Evolutionary conservation across 2,113 vertebrate genomes (phyloP).

Genomic region (Macrotus californicus): DNA sequence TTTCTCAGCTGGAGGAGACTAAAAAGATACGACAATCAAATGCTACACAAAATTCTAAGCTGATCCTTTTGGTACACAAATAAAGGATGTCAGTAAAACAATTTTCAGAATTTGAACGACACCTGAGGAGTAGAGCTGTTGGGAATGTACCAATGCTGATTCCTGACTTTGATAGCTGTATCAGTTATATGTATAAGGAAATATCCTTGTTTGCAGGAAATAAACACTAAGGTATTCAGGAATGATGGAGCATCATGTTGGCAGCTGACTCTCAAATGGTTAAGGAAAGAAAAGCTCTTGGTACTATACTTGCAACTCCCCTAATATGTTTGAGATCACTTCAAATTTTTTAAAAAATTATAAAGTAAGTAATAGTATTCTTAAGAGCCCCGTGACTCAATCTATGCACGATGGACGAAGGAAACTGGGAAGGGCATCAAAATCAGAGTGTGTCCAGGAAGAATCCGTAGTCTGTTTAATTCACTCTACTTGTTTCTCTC

Average conservation of each 20-base stretch:
- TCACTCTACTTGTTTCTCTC: neutral
- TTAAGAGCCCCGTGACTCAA: neutral
- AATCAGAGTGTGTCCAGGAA: neutral
- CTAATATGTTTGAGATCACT: neutral
- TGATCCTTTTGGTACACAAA: neutral
- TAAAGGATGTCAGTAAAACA: neutral
- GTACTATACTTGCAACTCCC: neutral
- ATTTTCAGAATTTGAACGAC: neutral
- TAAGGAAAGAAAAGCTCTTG: slow-evolving; percentile 19
- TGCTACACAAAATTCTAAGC: neutral
- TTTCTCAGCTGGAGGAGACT: neutral
- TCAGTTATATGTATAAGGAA: neutral
- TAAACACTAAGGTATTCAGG: neutral
- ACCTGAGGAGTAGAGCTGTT: neutral
- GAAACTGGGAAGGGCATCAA: neutral
- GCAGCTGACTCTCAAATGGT: neutral
- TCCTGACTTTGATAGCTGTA: neutral
- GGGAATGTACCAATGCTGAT: neutral
- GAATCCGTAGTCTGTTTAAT: neutral
- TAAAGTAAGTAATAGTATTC: neutral
- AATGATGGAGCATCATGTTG: neutral
- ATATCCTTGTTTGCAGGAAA: neutral
- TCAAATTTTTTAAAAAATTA: neutral
- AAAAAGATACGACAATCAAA: neutral
- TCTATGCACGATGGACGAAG: neutral